Evolutionary conservation across 2,113 vertebrate genomes (phyloP), one percentile per base, ranked within the genome.

Genomic region (Bubo bubo): DNA sequence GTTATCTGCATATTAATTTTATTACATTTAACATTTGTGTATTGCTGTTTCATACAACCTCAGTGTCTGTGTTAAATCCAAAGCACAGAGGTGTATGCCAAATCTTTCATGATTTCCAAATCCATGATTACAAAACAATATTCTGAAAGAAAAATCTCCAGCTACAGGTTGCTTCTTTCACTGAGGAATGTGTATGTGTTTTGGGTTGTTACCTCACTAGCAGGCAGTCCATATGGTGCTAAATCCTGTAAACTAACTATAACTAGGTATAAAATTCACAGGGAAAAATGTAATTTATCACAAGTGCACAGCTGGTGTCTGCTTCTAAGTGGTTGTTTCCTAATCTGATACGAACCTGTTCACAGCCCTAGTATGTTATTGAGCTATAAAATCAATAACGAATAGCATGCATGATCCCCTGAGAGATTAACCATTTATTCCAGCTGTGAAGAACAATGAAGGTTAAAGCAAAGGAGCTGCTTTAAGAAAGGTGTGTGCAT

Each of bases 311-410:
- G 98, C 97, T 98, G 97, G 94, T 95, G 92, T 94, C 97, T 97
- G 91, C 79, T 93, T 95, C 95, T 97, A 95, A 98, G 96, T 96
- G 90, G 94, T 97, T 97, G 96, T 97, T 98, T 98, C 97, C 98
- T 98, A 96, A 98, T 96, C 97, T 97, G 93, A 98, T 98, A 97
- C 58, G 86, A 98, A 90, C 95, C 79, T 94, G 91, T 95, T 97
- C 77, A 52, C 60, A 96, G 79, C 35, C 70, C 50, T 96, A 68
- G 88, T 96, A 86, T 72, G 83, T 96, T 97, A 97, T 92, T 95
- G 96, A 98, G 96, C 95, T 97, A 93, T 97, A 96, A 97, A 98
- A 98, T 97, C 97, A 97, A 97, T 97, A 98, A 90, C 95, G 98
- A 97, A 98, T 98, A 98, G 37, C 68, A 90, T 88, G 90, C 93